Conservation (phyloP, 2,888 invertebrate species). For the Homarus gammarus region DNA sequence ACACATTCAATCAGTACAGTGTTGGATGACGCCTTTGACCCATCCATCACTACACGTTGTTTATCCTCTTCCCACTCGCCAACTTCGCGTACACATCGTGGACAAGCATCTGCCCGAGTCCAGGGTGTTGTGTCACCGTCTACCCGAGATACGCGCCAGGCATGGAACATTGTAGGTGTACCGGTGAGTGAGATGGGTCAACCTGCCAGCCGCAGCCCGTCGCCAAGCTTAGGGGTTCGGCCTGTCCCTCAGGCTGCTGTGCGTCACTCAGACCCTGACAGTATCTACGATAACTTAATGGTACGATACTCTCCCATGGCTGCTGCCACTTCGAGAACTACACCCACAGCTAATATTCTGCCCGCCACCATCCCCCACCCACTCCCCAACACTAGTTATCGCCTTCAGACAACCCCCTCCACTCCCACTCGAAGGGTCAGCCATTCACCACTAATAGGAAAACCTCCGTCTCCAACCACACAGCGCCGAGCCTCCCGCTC, state of each 20-base stretch:
- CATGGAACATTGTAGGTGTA: slow-evolving; percentile 62
- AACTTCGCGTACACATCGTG: not conserved
- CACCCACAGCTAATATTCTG: slow-evolving; percentile 10
- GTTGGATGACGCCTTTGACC: too few species aligned
- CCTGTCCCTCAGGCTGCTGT: not conserved
- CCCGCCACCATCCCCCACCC: slow-evolving; percentile 4
- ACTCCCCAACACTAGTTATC: not conserved
- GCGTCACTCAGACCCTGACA: slow-evolving; percentile 20
- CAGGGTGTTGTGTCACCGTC: slow-evolving; percentile 30
- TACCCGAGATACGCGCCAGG: slow-evolving; percentile 53
- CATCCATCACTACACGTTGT: not conserved
- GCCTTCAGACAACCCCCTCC: not conserved
- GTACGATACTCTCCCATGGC: slow-evolving; percentile 15
- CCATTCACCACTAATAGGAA: slow-evolving; percentile 31
- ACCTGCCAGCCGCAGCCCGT: not conserved
- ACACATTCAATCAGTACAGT: too few species aligned
- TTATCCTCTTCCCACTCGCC: not conserved
- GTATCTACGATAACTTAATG: slow-evolving; percentile 58
- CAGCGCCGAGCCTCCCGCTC: slow-evolving; percentile 59
- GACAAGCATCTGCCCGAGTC: not conserved
- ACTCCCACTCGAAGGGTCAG: slow-evolving; percentile 3
- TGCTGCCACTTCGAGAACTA: not conserved
- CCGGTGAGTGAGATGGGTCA: slow-evolving; percentile 4
- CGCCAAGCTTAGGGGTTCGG: not conserved
- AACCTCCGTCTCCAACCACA: slow-evolving; percentile 57